Conservation (phyloP, 2,888 invertebrate genomes). For the Choreutis nemorana region DNA sequence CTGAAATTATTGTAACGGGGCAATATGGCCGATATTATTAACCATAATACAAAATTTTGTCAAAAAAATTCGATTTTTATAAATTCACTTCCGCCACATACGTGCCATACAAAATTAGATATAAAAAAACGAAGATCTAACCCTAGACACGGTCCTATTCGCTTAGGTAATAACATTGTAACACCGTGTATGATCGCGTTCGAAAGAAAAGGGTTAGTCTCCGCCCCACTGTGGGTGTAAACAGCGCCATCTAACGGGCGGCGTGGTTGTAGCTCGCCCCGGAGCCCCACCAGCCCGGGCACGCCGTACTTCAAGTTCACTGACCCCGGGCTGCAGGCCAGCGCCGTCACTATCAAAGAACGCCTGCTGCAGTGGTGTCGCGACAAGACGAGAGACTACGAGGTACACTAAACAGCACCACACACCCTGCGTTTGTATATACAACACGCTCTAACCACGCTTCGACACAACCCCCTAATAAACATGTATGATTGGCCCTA, state of each 20-base stretch:
- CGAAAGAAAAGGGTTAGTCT: not conserved
- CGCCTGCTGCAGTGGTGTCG: constrained; percentile 97
- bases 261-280: constrained; percentile 72
- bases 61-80: too few species aligned
- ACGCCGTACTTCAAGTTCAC: constrained; percentile 90
- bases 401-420: constrained; percentile 71
- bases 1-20: too few species aligned
- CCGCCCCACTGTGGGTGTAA: not conserved
- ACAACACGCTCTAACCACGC: constrained; percentile 1
- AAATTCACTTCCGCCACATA: too few species aligned
- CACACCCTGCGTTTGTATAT: constrained; percentile 9
- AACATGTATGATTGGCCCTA: too few species aligned
- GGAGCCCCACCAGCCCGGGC: constrained; percentile 70
- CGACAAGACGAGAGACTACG: constrained; percentile 96
- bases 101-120: too few species aligned
- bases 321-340: constrained; percentile 88
- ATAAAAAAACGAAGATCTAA: too few species aligned
- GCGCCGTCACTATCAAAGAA: constrained; percentile 96
- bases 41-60: too few species aligned
- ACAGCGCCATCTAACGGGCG: not conserved
- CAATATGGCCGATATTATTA: too few species aligned
- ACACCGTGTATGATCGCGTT: not conserved
- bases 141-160: not conserved
- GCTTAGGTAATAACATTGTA: not conserved
- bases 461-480: constrained; percentile 8